phyloP scores from a whole-genome alignment of 2,888 invertebrate species.

The Tribolium freemani region DNA sequence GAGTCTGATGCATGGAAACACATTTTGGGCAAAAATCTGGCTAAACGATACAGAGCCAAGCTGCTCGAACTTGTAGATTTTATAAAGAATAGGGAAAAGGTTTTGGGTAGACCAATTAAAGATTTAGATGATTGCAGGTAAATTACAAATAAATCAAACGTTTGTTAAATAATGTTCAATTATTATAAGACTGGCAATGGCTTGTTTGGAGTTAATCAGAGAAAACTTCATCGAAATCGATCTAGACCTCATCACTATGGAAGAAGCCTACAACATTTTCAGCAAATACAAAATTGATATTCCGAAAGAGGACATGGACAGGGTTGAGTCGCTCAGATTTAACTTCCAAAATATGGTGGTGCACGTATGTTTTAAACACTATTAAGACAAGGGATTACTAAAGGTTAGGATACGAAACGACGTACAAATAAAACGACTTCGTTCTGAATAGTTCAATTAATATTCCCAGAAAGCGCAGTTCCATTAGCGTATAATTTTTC shows the following conservation, averaged over 20 bases:
- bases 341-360: constrained; percentile 83
- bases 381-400: too few relatives aligned
- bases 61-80: constrained; percentile 81
- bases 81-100: constrained; percentile 81
- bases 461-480: too few relatives aligned
- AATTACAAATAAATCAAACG: too few relatives aligned
- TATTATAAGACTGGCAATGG: constrained; percentile 78
- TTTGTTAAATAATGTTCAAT: too few relatives aligned
- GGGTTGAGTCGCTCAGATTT: constrained; percentile 83
- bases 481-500: too few relatives aligned
- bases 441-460: too few relatives aligned
- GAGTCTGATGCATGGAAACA: constrained; percentile 88
- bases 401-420: too few relatives aligned
- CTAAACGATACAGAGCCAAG: constrained; percentile 78
- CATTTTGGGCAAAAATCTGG: constrained; percentile 78
- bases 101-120: constrained; percentile 78
- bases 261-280: constrained; percentile 85
- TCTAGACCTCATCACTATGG: constrained; percentile 80
- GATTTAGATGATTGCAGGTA: constrained; percentile 81
- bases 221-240: constrained; percentile 87
- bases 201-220: constrained; percentile 80
- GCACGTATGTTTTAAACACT: constrained; percentile 69
- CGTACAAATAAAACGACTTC: too few relatives aligned
- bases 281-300: constrained; percentile 77
- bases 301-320: constrained; percentile 83